phyloP scores from a whole-genome alignment of 92 coral and sea anemone genomes.

The Anthopleura xanthogrammica region DNA sequence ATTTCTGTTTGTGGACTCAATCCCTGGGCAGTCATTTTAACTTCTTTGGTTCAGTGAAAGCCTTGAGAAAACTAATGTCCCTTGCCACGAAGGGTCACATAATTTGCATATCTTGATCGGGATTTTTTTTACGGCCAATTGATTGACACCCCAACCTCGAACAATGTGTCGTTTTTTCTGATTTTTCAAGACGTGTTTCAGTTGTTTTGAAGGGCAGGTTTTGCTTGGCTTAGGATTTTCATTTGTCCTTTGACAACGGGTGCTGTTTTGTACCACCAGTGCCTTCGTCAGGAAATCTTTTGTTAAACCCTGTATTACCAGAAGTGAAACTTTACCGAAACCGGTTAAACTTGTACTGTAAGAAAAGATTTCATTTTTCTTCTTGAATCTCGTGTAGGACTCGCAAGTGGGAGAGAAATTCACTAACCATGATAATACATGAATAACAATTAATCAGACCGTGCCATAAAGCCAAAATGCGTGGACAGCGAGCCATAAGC shows the following conservation, averaged over 20 bases:
- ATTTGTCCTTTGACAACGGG: neutral
- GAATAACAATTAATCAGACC: too few relatives aligned
- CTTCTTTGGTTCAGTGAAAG: neutral
- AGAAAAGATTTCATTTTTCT: neutral
- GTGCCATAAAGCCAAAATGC: too few relatives aligned
- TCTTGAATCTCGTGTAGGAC: neutral
- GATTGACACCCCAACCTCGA: neutral
- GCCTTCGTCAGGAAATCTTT: neutral
- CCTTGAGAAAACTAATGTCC: neutral
- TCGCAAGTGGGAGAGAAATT: too few relatives aligned
- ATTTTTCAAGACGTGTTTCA: neutral
- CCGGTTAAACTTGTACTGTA: neutral
- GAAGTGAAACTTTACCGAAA: neutral
- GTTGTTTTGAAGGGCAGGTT: neutral
- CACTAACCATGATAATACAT: too few relatives aligned
- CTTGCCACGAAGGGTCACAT: neutral
- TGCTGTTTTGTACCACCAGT: neutral
- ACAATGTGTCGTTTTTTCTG: neutral
- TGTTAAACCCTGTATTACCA: neutral
- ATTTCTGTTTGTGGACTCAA: constrained; percentile 60
- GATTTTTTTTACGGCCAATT: neutral
- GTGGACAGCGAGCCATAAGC: too few relatives aligned
- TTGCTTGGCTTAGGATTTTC: neutral
- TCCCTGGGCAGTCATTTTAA: constrained; percentile 8
- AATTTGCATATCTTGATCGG: neutral